Percentiles rank a stretch among this genome's conserved stretches.
These are phyloP conservation scores for Scomber japonicus DNA, from an alignment of 2,113 vertebrate species.

Conservation along the genomic window DNA sequence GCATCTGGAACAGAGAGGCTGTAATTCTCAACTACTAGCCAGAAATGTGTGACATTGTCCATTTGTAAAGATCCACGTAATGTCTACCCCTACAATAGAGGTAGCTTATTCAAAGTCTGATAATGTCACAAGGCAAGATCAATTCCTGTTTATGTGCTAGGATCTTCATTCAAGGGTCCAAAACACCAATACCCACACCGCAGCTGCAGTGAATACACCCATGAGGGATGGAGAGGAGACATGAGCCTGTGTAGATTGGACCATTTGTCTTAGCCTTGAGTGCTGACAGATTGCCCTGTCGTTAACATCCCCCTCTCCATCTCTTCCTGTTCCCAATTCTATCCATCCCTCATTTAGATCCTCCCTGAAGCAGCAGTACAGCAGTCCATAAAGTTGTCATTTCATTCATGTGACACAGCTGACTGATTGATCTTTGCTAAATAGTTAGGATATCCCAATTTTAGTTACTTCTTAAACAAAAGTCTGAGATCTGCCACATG, in stretches of 20 bases:
- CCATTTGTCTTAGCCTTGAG: slow-evolving; percentile 73
- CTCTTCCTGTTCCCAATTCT: slow-evolving; percentile 51
- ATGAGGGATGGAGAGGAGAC: slow-evolving; percentile 42
- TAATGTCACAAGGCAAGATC: slow-evolving; percentile 1
- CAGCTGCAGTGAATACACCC: slow-evolving; percentile 35
- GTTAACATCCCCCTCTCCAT: slow-evolving; percentile 44
- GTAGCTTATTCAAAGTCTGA: background rate
- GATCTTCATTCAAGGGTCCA: background rate
- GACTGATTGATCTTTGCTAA: slow-evolving; percentile 36
- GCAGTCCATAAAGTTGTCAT: slow-evolving; percentile 32
- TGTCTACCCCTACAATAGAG: background rate
- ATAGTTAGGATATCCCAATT: slow-evolving; percentile 22
- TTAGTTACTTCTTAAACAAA: background rate
- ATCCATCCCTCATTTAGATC: slow-evolving; percentile 62
- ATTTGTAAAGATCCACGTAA: background rate
- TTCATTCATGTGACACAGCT: slow-evolving; percentile 24
- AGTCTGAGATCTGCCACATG: background rate
- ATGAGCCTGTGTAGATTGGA: slow-evolving; percentile 65
- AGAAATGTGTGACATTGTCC: background rate
- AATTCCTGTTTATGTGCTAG: background rate
- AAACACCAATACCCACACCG: slow-evolving; percentile 16
- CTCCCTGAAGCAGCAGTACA: slow-evolving; percentile 33
- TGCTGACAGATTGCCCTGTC: slow-evolving; percentile 70
- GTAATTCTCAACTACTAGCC: background rate
- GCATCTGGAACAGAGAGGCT: too few species aligned